These are phyloP conservation scores for Brachionus paranguensis DNA, from an alignment of 1,140 invertebrate species.

Conservation along the genomic window DNA sequence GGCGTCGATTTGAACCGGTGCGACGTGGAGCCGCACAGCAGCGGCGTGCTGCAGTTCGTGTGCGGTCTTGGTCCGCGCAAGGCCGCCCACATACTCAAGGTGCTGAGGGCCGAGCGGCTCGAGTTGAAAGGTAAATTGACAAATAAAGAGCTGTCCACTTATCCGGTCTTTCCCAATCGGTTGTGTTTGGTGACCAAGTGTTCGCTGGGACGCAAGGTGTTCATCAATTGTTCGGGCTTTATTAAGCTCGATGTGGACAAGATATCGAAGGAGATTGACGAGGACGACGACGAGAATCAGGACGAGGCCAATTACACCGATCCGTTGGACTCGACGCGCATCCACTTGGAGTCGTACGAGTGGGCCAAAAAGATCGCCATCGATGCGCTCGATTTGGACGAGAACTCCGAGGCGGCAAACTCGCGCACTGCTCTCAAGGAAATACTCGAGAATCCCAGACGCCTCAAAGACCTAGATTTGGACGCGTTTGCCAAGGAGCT, in stretches of 20 bases:
- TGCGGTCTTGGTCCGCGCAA: conserved; percentile 94
- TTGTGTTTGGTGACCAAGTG: conserved; percentile 49
- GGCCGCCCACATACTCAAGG: conserved; percentile 55
- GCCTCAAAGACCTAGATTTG: conserved; percentile 90
- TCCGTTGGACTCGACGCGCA: conserved; percentile 90
- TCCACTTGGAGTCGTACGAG: conserved; percentile 98
- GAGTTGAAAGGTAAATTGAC: neutral
- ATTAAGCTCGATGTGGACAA: conserved; percentile 96
- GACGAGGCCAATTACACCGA: conserved; percentile 74
- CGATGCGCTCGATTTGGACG: conserved; percentile 95
- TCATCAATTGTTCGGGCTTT: conserved; percentile 97
- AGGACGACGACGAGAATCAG: neutral
- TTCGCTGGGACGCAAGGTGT: conserved; percentile 60
- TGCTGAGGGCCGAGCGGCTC: neutral
- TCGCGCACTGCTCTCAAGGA: conserved; percentile 92
- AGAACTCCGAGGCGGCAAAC: conserved; percentile 70
- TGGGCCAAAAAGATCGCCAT: conserved; percentile 99
- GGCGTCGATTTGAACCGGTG: conserved; percentile 95
- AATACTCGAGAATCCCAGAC: conserved; percentile 85
- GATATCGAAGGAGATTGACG: conserved; percentile 68
- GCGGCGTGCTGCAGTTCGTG: conserved; percentile 86
- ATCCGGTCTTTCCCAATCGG: neutral
- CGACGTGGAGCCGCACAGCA: conserved; percentile 75
- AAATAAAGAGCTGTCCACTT: neutral
- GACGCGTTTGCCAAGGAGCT: conserved; percentile 97